Conservation (phyloP, 1,140 invertebrate species). For the Triops cancriformis region DNA sequence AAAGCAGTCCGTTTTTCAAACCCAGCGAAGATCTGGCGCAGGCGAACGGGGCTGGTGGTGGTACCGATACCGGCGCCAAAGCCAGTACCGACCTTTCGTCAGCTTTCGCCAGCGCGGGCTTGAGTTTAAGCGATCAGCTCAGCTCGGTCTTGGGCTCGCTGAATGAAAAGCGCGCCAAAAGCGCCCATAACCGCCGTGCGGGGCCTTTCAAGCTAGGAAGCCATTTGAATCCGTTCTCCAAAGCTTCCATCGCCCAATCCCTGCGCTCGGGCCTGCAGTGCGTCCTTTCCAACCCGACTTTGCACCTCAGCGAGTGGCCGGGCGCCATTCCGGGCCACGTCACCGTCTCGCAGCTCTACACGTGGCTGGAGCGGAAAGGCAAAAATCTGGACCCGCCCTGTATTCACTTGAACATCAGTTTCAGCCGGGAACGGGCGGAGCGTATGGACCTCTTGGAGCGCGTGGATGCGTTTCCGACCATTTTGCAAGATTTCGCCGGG, state of each 20-base stretch:
- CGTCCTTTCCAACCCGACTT: constrained; percentile 39
- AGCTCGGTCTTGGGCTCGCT: not conserved
- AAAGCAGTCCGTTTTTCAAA: not conserved
- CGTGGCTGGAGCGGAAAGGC: constrained; percentile 48
- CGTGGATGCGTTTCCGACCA: constrained; percentile 45
- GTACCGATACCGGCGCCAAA: not conserved
- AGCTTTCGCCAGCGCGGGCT: not conserved
- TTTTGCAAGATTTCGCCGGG: constrained; percentile 71
- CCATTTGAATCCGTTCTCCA: not conserved
- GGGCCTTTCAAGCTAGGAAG: not conserved
- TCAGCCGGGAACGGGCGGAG: constrained; percentile 20
- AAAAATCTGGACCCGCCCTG: constrained; percentile 49
- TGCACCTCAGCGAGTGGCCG: constrained; percentile 42
- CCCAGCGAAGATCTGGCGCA: not conserved
- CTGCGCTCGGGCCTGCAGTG: not conserved
- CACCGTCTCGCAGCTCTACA: constrained; percentile 53
- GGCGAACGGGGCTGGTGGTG: not conserved
- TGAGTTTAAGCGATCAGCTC: not conserved
- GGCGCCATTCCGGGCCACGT: constrained; percentile 48
- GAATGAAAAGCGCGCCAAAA: constrained; percentile 64
- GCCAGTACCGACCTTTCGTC: not conserved
- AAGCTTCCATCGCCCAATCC: not conserved
- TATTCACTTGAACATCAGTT: constrained; percentile 33
- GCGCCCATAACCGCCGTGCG: constrained; percentile 51
- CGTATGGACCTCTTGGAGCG: not conserved